Percentiles rank a stretch among this genome's conserved stretches.
Evolutionary conservation across 2,113 vertebrate species (phyloP).

Genomic region (Hiodon tergisus): DNA sequence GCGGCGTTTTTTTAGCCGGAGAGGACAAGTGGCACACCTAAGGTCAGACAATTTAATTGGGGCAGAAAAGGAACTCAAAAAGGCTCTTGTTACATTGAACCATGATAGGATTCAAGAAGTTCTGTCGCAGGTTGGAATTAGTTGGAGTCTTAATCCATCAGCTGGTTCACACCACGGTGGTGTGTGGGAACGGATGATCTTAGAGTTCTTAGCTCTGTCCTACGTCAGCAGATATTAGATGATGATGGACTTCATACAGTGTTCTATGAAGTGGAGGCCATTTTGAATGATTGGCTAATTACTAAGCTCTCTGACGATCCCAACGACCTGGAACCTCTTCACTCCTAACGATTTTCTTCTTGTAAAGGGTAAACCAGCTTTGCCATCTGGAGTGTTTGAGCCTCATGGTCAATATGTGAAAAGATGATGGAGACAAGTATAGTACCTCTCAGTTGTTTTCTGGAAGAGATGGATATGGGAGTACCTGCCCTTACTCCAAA

Average conservation of each 20-base stretch:
- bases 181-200: not conserved
- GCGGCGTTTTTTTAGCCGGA: not conserved
- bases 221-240: not conserved
- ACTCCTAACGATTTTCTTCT: not conserved
- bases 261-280: not conserved
- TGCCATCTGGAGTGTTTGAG: constrained; percentile 4
- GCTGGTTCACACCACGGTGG: not conserved
- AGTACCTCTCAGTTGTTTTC: not conserved
- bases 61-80: not conserved
- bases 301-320: not conserved
- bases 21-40: not conserved
- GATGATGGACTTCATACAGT: not conserved
- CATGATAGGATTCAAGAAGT: not conserved
- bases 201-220: not conserved
- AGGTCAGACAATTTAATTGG: constrained; percentile 4
- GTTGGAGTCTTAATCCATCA: not conserved
- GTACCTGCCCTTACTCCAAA: not conserved
- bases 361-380: not conserved
- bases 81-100: not conserved
- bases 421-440: not conserved
- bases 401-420: not conserved
- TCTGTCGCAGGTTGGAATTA: not conserved
- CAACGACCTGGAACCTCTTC: not conserved
- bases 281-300: not conserved
- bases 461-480: not conserved